These are phyloP conservation scores for Bos indicus DNA, from an alignment of 2,113 vertebrate species.

Conservation along the genomic window DNA sequence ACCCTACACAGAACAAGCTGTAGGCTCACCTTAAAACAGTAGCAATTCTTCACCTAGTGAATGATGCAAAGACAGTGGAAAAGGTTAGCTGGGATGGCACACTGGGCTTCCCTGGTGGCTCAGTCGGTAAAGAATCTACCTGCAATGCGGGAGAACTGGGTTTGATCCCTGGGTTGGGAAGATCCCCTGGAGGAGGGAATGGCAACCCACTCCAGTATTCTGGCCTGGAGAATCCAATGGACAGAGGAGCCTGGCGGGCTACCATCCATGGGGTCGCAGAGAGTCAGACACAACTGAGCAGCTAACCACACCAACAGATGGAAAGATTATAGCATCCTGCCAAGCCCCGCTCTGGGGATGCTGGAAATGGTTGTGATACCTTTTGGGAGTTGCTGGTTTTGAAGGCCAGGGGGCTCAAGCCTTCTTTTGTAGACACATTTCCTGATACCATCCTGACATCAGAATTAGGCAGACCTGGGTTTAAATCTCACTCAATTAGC, in stretches of 20 bases:
- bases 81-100: not conserved
- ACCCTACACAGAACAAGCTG: not conserved
- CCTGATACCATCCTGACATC: not conserved
- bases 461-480: not conserved
- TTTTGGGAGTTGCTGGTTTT: not conserved
- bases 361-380: not conserved
- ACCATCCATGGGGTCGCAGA: accelerated
- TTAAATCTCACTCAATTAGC: not conserved
- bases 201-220: not conserved
- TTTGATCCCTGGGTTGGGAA: not conserved
- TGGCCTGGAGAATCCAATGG: not conserved
- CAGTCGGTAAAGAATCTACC: not conserved
- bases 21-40: not conserved
- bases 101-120: not conserved
- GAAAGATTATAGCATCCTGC: not conserved
- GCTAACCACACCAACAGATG: not conserved
- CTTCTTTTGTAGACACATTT: not conserved
- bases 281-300: not conserved
- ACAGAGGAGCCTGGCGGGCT: not conserved
- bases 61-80: not conserved
- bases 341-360: not conserved
- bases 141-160: not conserved
- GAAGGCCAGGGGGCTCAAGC: not conserved
- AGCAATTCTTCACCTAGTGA: not conserved
- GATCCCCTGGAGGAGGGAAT: not conserved